Evolutionary conservation across 2,797 vertebrate species (phyloP).

Genomic region (Macrochelys suwanniensis): DNA sequence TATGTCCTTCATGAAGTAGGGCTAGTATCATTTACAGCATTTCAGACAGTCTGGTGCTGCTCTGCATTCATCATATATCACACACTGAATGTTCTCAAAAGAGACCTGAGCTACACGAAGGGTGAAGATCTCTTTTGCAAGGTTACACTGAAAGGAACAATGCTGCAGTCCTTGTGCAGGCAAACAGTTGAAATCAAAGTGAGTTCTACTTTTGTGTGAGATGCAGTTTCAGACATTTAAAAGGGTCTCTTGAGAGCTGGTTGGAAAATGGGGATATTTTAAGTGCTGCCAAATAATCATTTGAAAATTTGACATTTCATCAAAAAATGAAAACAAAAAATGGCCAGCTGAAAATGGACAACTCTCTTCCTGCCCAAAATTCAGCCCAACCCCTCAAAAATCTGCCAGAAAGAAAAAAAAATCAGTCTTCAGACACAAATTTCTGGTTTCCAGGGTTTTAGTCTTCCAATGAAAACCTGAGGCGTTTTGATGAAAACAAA

Average conservation of each 20-base stretch:
- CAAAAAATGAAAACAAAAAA: neutral
- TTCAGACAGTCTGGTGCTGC: neutral
- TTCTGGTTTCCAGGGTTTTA: neutral
- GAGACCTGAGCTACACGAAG: neutral
- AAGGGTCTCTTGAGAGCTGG: neutral
- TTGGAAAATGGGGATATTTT: neutral
- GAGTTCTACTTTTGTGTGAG: neutral
- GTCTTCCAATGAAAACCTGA: neutral
- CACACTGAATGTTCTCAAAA: neutral
- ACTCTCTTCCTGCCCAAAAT: neutral
- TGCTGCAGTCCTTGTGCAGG: neutral
- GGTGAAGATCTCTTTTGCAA: neutral
- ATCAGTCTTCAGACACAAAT: neutral
- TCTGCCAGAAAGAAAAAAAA: neutral
- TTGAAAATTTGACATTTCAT: neutral
- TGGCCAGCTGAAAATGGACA: neutral
- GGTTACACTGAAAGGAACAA: neutral
- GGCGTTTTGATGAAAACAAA: neutral
- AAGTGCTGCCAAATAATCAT: neutral
- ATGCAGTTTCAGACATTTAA: neutral
- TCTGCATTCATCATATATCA: neutral
- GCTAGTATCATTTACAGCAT: neutral
- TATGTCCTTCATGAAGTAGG: fast-evolving
- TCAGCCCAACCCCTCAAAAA: neutral
- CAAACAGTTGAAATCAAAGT: neutral